A percentile compares a stretch with the other conserved stretches of the same genome.
phyloP scores from a whole-genome alignment of 2,113 vertebrate genomes.

The Orcinus orca region DNA sequence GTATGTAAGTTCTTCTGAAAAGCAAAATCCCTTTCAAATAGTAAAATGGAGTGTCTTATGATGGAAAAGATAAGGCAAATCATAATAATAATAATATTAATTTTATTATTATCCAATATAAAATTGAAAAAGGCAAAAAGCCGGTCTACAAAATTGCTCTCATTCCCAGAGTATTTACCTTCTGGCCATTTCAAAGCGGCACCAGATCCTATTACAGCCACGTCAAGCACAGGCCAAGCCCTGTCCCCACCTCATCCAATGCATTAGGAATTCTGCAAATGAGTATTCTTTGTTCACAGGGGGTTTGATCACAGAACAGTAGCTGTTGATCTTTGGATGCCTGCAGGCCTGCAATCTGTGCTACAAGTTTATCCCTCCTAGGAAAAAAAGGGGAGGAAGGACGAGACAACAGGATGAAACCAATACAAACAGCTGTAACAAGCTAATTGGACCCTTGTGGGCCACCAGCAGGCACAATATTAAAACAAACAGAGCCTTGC shows the following conservation, averaged over 20 bases:
- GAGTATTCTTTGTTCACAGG: slow-evolving; percentile 73
- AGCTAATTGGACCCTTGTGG: slow-evolving; percentile 87
- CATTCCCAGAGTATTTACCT: not conserved
- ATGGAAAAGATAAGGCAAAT: not conserved
- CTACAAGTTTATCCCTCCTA: slow-evolving; percentile 79
- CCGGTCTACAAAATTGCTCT: not conserved
- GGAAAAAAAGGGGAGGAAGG: not conserved
- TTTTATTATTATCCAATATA: not conserved
- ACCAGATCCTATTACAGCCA: not conserved
- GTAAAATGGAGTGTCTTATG: not conserved
- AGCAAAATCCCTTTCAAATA: not conserved
- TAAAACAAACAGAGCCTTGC: slow-evolving; percentile 82
- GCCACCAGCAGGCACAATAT: slow-evolving; percentile 79
- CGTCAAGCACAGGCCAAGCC: slow-evolving; percentile 24
- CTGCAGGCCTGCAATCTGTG: slow-evolving; percentile 85
- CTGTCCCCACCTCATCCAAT: not conserved
- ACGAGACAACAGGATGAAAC: slow-evolving; percentile 73
- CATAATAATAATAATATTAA: not conserved
- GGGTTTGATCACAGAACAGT: slow-evolving; percentile 81
- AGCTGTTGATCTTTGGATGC: slow-evolving; percentile 85
- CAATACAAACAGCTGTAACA: slow-evolving; percentile 82
- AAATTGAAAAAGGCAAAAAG: not conserved
- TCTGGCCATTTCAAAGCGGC: not conserved
- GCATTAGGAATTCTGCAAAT: slow-evolving; percentile 78
- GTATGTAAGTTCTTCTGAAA: not conserved